These are phyloP conservation scores for Heterohyrax brucei DNA, from an alignment of 2,797 vertebrate genomes.

Conservation along the genomic window DNA sequence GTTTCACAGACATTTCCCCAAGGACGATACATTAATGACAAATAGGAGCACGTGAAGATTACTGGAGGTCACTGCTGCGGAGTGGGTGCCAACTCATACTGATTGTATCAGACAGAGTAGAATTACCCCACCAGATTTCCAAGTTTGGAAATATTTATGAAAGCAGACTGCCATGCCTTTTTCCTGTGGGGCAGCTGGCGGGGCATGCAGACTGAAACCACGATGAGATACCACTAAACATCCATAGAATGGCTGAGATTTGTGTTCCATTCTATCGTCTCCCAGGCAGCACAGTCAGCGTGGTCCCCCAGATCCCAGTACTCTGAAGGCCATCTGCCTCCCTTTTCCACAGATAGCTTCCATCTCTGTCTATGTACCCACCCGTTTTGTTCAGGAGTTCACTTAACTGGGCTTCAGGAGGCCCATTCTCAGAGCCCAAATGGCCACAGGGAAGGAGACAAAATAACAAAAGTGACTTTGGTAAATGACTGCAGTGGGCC, in stretches of 20 bases:
- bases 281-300: not conserved
- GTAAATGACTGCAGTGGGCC: not conserved
- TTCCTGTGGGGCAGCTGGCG: too few species aligned
- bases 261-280: not conserved
- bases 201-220: too few species aligned
- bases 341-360: not conserved
- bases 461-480: not conserved
- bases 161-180: too few species aligned
- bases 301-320: not conserved
- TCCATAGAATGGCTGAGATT: rapidly evolving
- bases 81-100: too few species aligned
- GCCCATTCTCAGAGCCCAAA: not conserved
- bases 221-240: too few species aligned
- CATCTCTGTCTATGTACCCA: not conserved
- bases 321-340: not conserved
- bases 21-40: too few species aligned
- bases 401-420: not conserved
- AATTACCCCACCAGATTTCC: too few species aligned
- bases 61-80: not conserved
- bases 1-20: too few species aligned
- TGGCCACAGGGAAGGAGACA: not conserved
- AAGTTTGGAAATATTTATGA: too few species aligned
- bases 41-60: not conserved
- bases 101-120: too few species aligned
- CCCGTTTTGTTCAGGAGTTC: not conserved